Evolutionary conservation across 2,797 vertebrate genomes (phyloP).

Genomic region (Prunella strophiata): DNA sequence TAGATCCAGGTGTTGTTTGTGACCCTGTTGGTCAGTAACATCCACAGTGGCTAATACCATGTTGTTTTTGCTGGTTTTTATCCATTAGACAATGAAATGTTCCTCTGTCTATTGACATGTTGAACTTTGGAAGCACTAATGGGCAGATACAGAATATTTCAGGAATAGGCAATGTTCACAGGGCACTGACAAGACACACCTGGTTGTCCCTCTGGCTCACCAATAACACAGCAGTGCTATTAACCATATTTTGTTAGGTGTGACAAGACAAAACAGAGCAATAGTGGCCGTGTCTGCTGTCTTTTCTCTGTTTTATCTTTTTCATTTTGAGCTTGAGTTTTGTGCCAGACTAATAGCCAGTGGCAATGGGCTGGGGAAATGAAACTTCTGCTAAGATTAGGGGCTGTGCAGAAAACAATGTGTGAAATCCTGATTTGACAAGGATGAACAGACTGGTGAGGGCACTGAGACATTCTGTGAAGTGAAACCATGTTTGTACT

Average conservation of each 20-base stretch:
- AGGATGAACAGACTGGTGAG: conserved; percentile 32
- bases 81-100: not conserved
- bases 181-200: not conserved
- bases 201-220: not conserved
- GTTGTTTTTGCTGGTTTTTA: not conserved
- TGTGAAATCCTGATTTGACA: conserved; percentile 60
- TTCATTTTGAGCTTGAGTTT: conserved; percentile 44
- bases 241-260: not conserved
- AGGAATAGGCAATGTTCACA: not conserved
- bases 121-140: conserved; percentile 1
- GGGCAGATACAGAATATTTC: not conserved
- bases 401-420: conserved; percentile 49
- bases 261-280: not conserved
- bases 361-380: conserved; percentile 52
- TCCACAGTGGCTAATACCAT: not conserved
- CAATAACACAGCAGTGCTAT: not conserved
- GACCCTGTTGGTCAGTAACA: not conserved
- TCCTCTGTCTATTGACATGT: not conserved
- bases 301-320: conserved; percentile 37
- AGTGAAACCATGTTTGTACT: conserved; percentile 17
- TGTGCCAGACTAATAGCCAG: conserved; percentile 52
- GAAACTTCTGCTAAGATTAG: conserved; percentile 48
- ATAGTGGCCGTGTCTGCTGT: not conserved
- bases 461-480: conserved; percentile 12
- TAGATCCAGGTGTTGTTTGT: not conserved